A percentile compares a stretch with the other conserved stretches of the same genome.
Evolutionary conservation across 2,888 invertebrate species (phyloP).

Genomic region (Erynnis tages): DNA sequence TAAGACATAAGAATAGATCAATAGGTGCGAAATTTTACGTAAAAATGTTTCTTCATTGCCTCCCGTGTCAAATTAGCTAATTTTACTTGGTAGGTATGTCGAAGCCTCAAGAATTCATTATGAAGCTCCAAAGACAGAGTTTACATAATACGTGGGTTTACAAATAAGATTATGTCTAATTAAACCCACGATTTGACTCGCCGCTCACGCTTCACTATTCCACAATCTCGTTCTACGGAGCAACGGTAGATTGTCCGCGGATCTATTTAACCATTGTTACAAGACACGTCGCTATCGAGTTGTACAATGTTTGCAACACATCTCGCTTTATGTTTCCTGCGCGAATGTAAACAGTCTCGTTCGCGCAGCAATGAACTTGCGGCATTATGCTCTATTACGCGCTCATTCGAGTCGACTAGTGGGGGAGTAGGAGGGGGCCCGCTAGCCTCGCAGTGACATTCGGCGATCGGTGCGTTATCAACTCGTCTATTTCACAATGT

Average conservation of each 20-base stretch:
- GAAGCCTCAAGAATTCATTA: not conserved
- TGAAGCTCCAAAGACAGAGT: slow-evolving; percentile 2
- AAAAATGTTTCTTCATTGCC: too few species aligned
- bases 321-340: slow-evolving; percentile 24
- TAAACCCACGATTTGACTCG: slow-evolving; percentile 28
- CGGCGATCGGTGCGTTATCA: slow-evolving; percentile 77
- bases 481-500: slow-evolving; percentile 80
- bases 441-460: slow-evolving; percentile 77
- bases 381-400: slow-evolving; percentile 43
- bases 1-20: too few species aligned
- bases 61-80: too few species aligned
- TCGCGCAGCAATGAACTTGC: slow-evolving; percentile 57
- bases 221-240: slow-evolving; percentile 43
- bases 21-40: too few species aligned
- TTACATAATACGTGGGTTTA: slow-evolving; percentile 2
- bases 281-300: slow-evolving; percentile 8
- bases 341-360: slow-evolving; percentile 33
- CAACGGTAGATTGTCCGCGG: slow-evolving; percentile 53
- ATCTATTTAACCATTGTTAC: slow-evolving; percentile 45
- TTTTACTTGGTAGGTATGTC: not conserved
- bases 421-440: slow-evolving; percentile 62
- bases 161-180: slow-evolving; percentile 30
- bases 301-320: slow-evolving; percentile 20
- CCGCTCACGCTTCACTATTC: slow-evolving; percentile 34
- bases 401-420: slow-evolving; percentile 49